These are phyloP conservation scores for Adelosebastes latens DNA, from an alignment of 2,797 vertebrate species.

Conservation along the genomic window DNA sequence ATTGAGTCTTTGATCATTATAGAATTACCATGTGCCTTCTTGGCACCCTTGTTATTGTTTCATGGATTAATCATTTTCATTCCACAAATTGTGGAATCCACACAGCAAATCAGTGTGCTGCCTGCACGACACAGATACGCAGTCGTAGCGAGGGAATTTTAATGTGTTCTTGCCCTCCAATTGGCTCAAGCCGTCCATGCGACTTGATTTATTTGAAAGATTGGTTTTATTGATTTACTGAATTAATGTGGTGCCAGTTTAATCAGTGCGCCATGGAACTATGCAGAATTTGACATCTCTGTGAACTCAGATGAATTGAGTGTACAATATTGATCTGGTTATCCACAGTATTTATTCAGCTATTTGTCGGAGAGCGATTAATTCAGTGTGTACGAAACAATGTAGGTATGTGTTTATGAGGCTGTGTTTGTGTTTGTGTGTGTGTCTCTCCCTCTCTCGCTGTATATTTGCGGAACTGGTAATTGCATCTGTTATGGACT, in stretches of 20 bases:
- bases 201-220: constrained; percentile 84
- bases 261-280: constrained; percentile 80
- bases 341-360: constrained; percentile 83
- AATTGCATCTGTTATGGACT: constrained; percentile 68
- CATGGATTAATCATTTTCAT: constrained; percentile 80
- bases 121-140: constrained; percentile 77
- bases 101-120: constrained; percentile 69
- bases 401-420: constrained; percentile 60
- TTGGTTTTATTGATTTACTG: constrained; percentile 86
- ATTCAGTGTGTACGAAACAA: constrained; percentile 75
- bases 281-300: constrained; percentile 82
- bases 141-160: constrained; percentile 66
- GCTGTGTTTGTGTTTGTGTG: constrained; percentile 50
- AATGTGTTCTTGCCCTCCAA: constrained; percentile 74
- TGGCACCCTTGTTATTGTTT: constrained; percentile 79
- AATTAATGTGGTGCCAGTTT: constrained; percentile 85
- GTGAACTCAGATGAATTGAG: constrained; percentile 85
- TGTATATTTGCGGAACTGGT: constrained; percentile 55
- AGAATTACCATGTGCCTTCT: constrained; percentile 77
- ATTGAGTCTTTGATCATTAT: constrained; percentile 81
- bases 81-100: constrained; percentile 78
- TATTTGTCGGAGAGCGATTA: constrained; percentile 84
- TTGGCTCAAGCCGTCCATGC: constrained; percentile 72
- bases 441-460: constrained; percentile 26
- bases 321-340: constrained; percentile 82